Conservation (phyloP, 2,113 vertebrate genomes). For the Steatornis caripensis region DNA sequence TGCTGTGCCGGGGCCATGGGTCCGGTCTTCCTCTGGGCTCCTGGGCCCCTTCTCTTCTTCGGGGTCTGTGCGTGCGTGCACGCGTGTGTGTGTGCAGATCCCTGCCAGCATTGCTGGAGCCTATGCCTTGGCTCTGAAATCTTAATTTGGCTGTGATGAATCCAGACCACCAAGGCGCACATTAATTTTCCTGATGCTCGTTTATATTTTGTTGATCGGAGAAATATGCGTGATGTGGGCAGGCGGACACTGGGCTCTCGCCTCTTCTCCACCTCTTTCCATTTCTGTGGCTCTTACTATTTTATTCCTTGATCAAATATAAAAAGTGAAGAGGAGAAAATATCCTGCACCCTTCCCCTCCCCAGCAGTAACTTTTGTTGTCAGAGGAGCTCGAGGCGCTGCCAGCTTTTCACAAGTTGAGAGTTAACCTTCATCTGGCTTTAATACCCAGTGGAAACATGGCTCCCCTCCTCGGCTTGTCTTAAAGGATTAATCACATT, state of each 20-base stretch:
- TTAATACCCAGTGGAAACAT: slow-evolving; percentile 67
- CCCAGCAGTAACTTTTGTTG: background rate
- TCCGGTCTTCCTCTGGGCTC: background rate
- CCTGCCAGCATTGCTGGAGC: slow-evolving; percentile 53
- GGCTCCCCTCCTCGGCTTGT: slow-evolving; percentile 52
- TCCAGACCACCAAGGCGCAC: slow-evolving; percentile 73
- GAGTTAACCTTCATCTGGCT: slow-evolving; percentile 71
- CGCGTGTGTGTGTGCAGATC: background rate
- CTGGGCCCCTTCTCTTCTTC: background rate
- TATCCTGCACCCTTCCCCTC: background rate
- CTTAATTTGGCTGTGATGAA: slow-evolving; percentile 64
- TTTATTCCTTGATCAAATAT: slow-evolving; percentile 56
- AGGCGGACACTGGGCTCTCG: slow-evolving; percentile 47
- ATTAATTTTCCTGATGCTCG: slow-evolving; percentile 73
- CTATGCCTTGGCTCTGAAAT: slow-evolving; percentile 49
- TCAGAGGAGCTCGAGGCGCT: background rate
- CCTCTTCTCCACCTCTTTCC: slow-evolving; percentile 40
- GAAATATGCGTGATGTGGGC: slow-evolving; percentile 65
- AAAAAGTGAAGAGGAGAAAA: slow-evolving; percentile 53
- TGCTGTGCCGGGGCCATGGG: background rate
- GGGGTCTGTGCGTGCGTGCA: background rate
- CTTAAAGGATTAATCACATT: slow-evolving; percentile 73
- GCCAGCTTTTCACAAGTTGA: slow-evolving; percentile 37
- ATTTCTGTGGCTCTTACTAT: slow-evolving; percentile 47
- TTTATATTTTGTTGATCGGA: slow-evolving; percentile 76